These are phyloP conservation scores for Hydriomena furcata DNA, from an alignment of 2,888 invertebrate species.

Conservation along the genomic window DNA sequence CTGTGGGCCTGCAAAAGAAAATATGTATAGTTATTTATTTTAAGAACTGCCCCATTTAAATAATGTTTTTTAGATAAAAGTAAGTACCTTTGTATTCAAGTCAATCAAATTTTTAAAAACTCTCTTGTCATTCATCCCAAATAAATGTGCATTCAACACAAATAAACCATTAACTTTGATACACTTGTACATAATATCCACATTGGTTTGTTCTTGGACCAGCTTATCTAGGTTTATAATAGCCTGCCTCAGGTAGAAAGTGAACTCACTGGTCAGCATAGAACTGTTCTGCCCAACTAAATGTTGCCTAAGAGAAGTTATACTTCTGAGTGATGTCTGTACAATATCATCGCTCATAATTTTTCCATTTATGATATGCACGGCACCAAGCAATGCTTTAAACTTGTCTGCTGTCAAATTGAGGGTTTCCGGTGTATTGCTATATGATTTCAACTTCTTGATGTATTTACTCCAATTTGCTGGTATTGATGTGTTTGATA, in stretches of 20 bases:
- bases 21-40: conserved; percentile 6
- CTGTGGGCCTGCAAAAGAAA: conserved; percentile 86
- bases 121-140: conserved; percentile 91
- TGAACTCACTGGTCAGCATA: conserved; percentile 84
- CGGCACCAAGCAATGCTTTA: conserved; percentile 86
- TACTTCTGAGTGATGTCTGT: conserved; percentile 78
- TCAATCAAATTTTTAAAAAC: conserved; percentile 89
- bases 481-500: conserved; percentile 60
- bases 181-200: conserved; percentile 82
- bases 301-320: conserved; percentile 67
- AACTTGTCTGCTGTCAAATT: conserved; percentile 85
- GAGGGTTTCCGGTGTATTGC: conserved; percentile 85
- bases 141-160: conserved; percentile 87
- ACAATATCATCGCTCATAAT: conserved; percentile 88
- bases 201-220: conserved; percentile 76
- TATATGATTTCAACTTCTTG: conserved; percentile 87
- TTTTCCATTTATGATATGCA: conserved; percentile 87
- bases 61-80: background rate
- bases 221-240: conserved; percentile 85
- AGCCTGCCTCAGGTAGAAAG: conserved; percentile 85
- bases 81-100: conserved; percentile 87
- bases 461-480: conserved; percentile 91
- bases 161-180: conserved; percentile 87
- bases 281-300: conserved; percentile 73
- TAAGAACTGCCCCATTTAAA: background rate